These are phyloP conservation scores for Pinna nobilis DNA, from an alignment of 1,140 invertebrate species.

Conservation along the genomic window DNA sequence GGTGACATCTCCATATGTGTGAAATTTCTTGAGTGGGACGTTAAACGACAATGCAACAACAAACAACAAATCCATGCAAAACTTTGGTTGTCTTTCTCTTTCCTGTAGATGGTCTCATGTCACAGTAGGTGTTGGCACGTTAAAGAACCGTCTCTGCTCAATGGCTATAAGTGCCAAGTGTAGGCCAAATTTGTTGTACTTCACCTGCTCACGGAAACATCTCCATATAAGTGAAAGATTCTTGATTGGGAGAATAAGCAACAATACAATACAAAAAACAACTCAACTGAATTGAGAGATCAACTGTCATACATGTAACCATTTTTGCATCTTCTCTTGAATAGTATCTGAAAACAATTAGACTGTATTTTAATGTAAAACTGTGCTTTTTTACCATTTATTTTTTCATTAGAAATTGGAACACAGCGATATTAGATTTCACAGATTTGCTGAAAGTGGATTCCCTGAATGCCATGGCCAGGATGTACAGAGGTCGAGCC, in stretches of 20 bases:
- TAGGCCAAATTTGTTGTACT: too few relatives aligned
- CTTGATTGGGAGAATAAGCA: neutral
- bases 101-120: too few relatives aligned
- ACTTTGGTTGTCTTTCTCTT: too few relatives aligned
- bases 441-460: slow-evolving; percentile 70
- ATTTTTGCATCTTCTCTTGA: neutral
- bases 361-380: neutral
- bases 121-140: too few relatives aligned
- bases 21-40: too few relatives aligned
- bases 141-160: too few relatives aligned
- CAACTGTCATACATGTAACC: neutral
- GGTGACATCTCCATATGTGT: too few relatives aligned
- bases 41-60: too few relatives aligned
- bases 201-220: too few relatives aligned
- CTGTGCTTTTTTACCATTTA: neutral
- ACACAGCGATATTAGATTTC: slow-evolving; percentile 72
- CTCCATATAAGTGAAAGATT: too few relatives aligned
- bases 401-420: slow-evolving; percentile 63
- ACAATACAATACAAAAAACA: neutral
- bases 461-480: slow-evolving; percentile 65
- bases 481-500: slow-evolving; percentile 66
- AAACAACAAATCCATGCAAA: too few relatives aligned
- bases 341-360: neutral
- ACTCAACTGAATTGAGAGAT: neutral
- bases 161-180: too few relatives aligned